Base-by-base conservation (phyloP, 2,113 vertebrate genomes). In the Stegostoma tigrinum region DNA sequence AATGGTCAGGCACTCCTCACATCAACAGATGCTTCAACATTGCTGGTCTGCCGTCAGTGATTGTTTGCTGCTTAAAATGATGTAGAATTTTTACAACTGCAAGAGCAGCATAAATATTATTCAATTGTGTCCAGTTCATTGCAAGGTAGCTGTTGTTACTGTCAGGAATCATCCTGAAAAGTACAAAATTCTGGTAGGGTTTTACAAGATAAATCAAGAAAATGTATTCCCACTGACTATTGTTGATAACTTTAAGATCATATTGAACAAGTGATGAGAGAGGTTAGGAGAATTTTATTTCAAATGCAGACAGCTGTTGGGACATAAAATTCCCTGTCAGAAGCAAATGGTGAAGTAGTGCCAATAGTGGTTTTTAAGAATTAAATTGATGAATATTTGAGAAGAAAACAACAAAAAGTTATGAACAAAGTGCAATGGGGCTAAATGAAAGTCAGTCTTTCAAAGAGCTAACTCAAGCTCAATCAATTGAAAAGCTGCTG, bases 1-100 rank as follows among this genome's bases (percentile, higher is more conserved):
- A 66, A 61, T 61, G 80, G 89, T 91, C 89, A 93, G 89, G 30
- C 17, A 8, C 89, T 21, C 64, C 7, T 93, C 61, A 21, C 42
- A 67, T 93, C 21, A 93, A 93, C 89, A 45, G 55, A 38, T 93
- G 89, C 61, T 93, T 93, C 89, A 93, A 38, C 34, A 38, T 93
- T 1, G 61, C n/a, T 23, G 34, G 3, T 91, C 38, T n/a, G 27
- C 55, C 17, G 27, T 64, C 30, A 14, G 55, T 61, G 61, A 14
- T 64, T 64, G 8, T 89, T 24, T 91, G 34, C n/a, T n/a, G 55
- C 30, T 34, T 64, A 5, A 15, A n/a, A 19, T 91, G n/a, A 91
- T 80, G 87, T n/a, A 19, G 52, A n/a, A n/a, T 61, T 42, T 83
- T 34, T 3, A 87, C 10, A 52, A 87, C 24, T 87, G 85, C 85